These are phyloP conservation scores for Clepsis dumicolana DNA, from an alignment of 2,888 invertebrate genomes.

Conservation along the genomic window DNA sequence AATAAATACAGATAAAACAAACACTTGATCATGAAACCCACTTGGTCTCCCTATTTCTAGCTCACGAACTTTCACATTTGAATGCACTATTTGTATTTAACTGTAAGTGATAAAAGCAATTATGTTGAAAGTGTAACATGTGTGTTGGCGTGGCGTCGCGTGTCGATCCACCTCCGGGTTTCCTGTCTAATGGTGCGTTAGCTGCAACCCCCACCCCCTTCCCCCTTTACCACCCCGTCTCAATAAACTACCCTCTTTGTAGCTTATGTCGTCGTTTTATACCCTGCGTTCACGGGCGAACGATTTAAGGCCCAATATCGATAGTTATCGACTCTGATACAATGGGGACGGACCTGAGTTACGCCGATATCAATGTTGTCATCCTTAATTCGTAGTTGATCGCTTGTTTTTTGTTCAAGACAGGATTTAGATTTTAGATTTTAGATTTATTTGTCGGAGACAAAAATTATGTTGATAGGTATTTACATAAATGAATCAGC, in stretches of 20 bases:
- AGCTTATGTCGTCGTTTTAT: slow-evolving; percentile 62
- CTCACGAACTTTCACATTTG: slow-evolving; percentile 36
- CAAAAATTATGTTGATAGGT: neutral
- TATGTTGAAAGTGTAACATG: slow-evolving; percentile 82
- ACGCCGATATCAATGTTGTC: slow-evolving; percentile 39
- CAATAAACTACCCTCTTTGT: slow-evolving; percentile 71
- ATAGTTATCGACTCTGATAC: slow-evolving; percentile 41
- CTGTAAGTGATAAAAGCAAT: slow-evolving; percentile 76
- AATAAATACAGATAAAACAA: neutral
- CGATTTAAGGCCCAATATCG: slow-evolving; percentile 41
- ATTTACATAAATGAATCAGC: neutral
- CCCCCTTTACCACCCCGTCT: slow-evolving; percentile 53
- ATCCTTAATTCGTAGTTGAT: slow-evolving; percentile 40
- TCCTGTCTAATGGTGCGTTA: slow-evolving; percentile 81
- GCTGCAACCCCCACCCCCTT: slow-evolving; percentile 53
- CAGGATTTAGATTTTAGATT: neutral
- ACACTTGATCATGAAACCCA: neutral
- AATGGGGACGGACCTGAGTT: slow-evolving; percentile 34
- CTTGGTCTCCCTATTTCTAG: neutral
- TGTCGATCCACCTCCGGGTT: slow-evolving; percentile 70
- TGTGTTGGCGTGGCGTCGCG: slow-evolving; percentile 68
- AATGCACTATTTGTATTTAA: slow-evolving; percentile 45
- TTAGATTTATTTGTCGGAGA: neutral
- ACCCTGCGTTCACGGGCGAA: slow-evolving; percentile 51
- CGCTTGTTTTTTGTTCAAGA: slow-evolving; percentile 9